Evolutionary conservation across 2,113 vertebrate species (phyloP).

Genomic region (Osmerus eperlanus): DNA sequence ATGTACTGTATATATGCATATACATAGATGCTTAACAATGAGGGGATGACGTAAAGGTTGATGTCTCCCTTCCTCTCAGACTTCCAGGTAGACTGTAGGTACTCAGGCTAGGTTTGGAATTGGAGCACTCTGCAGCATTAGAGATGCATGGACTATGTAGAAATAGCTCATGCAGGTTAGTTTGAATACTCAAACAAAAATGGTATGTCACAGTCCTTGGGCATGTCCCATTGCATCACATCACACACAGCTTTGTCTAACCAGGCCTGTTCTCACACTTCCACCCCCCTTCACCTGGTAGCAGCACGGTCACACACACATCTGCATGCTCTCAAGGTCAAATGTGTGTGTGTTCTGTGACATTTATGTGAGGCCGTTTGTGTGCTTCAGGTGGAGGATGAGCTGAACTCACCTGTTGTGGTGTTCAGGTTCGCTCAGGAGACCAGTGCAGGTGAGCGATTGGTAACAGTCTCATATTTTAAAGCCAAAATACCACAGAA

Average conservation of each 20-base stretch:
- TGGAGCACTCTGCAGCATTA: constrained; percentile 12
- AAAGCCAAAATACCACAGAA: no score
- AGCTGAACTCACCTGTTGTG: constrained; percentile 87
- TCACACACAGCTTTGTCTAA: constrained; percentile 2
- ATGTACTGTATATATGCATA: no score
- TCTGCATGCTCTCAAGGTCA: neutral
- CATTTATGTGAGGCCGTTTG: constrained; percentile 39
- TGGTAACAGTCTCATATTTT: neutral
- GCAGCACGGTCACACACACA: neutral
- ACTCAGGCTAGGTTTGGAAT: constrained; percentile 8
- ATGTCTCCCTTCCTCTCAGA: no score
- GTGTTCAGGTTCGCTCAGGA: constrained; percentile 85
- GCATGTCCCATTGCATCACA: constrained; percentile 36
- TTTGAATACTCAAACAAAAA: constrained; percentile 17
- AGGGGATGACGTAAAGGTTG: no score
- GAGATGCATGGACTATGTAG: neutral
- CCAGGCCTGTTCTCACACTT: constrained; percentile 14
- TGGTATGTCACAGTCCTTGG: constrained; percentile 7
- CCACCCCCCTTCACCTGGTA: constrained; percentile 21
- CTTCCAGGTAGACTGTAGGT: no score
- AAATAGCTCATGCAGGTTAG: constrained; percentile 13
- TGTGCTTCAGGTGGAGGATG: constrained; percentile 86
- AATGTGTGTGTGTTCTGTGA: neutral
- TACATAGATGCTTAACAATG: no score
- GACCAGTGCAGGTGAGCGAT: constrained; percentile 72